phyloP scores from a whole-genome alignment of 2,888 invertebrate genomes.

The Lasioglossum lativentre region DNA sequence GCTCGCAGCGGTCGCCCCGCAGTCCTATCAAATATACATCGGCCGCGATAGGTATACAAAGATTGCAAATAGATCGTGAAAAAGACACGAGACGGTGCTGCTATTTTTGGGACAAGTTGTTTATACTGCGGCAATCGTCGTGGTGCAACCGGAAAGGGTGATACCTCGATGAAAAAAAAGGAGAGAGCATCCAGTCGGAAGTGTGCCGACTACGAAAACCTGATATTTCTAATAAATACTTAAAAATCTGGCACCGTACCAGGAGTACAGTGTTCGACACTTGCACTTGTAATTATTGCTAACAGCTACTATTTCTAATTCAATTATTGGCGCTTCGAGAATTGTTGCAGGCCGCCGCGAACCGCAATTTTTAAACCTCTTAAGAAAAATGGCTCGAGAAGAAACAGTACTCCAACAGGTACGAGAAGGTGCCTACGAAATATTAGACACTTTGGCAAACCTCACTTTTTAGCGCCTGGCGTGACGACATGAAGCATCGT shows the following conservation, averaged over 20 bases:
- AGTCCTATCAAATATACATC: neutral
- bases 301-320: neutral
- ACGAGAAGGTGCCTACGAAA: neutral
- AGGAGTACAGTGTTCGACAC: neutral
- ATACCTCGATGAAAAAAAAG: slow-evolving; percentile 3
- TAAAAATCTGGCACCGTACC: neutral
- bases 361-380: neutral
- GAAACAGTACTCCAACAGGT: neutral
- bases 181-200: neutral
- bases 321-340: neutral
- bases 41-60: slow-evolving; percentile 27
- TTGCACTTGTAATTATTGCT: neutral
- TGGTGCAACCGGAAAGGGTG: slow-evolving; percentile 9
- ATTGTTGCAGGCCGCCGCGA: neutral
- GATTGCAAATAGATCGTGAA: slow-evolving; percentile 31
- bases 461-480: neutral
- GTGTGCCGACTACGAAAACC: neutral
- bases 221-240: neutral
- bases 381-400: neutral
- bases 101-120: slow-evolving; percentile 33
- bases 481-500: neutral
- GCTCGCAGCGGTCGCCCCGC: neutral
- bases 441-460: neutral
- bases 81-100: slow-evolving; percentile 23
- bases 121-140: neutral